A percentile compares a stretch with the other conserved stretches of the same genome.
Evolutionary conservation across 2,888 invertebrate species (phyloP).

Genomic region (Eristalis pertinax): DNA sequence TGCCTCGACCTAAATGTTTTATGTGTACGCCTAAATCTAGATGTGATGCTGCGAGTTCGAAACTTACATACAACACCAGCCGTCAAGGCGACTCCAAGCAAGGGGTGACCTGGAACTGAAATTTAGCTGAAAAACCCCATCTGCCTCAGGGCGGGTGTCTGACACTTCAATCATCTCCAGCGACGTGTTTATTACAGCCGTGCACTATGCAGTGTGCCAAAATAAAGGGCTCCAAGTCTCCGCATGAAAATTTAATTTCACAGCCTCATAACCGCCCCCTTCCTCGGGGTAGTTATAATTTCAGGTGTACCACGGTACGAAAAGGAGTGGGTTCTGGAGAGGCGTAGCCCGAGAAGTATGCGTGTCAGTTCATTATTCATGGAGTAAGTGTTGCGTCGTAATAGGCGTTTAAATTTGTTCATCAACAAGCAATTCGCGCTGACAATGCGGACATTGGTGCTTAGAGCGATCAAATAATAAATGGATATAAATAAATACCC

Average conservation of each 20-base stretch:
- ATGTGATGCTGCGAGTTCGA: not conserved
- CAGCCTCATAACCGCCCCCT: not conserved
- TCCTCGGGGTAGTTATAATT: not conserved
- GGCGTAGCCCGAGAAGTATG: not conserved
- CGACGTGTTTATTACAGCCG: not conserved
- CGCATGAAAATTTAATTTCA: not conserved
- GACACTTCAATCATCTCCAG: not conserved
- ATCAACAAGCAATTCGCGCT: conserved; percentile 17
- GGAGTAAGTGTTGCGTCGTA: not conserved
- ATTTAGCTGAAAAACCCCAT: not conserved
- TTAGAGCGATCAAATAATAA: not conserved
- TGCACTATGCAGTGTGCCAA: not conserved
- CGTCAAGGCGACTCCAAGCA: not conserved
- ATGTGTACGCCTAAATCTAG: too few species aligned
- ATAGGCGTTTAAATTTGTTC: conserved; percentile 26
- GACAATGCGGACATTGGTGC: not conserved
- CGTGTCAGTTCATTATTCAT: conserved; percentile 14
- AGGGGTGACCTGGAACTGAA: not conserved
- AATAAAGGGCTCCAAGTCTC: not conserved
- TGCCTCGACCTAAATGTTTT: too few species aligned
- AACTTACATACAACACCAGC: not conserved
- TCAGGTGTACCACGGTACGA: not conserved
- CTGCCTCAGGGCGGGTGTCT: not conserved
- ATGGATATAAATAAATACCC: not conserved
- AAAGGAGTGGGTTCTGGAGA: not conserved